Base-by-base conservation (phyloP, 2,888 invertebrate species). In the Dendrolimus houi region DNA sequence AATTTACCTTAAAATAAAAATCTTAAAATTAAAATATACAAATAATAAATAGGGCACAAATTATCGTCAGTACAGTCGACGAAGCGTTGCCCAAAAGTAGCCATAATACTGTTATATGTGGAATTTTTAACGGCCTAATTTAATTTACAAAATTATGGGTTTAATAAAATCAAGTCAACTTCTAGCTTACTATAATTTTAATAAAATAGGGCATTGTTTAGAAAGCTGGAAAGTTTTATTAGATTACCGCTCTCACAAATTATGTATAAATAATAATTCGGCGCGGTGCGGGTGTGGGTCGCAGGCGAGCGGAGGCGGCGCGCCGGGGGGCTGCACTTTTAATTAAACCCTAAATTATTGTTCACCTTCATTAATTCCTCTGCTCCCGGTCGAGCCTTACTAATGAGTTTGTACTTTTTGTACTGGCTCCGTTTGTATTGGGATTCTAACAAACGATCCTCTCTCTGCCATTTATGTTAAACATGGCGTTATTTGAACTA, bases 301-400 rank as follows among this genome's bases (percentile, higher is more conserved):
- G 47, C 47, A 3, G 29, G 29, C 69, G 72, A 71, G 76, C 76
- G 76, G 79, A 76, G 82, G 81, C 79, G 77, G 62, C 86, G 68
- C 88, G 57, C 75, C 77, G 78, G 89, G 89, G 83, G 76, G 82
- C 83, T 79, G 83, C 85, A 87, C 86, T 89, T 89, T 89, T 89
- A 89, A 89, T 90, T 89, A 89, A 90, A 89, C 83, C 84, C 86
- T 89, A 88, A 90, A 87, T 90, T 89, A 90, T 88, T 87, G 88
- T 86, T 87, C 87, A 85, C 88, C 87, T 90, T 85, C 87, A 89
- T 89, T 89, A 87, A 88, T 88, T 88, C 85, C 74, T 80, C 77
- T 74, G 87, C 88, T 87, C 84, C 89, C 77, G 87, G 81, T 81
- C 79, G 77, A 74, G 71, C 72, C 70, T 73, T 78, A 85, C 88